Evolutionary conservation across 1,140 invertebrate genomes (phyloP), one percentile per base, ranked within the genome.

Genomic region (Aphelenchoides avenae): DNA sequence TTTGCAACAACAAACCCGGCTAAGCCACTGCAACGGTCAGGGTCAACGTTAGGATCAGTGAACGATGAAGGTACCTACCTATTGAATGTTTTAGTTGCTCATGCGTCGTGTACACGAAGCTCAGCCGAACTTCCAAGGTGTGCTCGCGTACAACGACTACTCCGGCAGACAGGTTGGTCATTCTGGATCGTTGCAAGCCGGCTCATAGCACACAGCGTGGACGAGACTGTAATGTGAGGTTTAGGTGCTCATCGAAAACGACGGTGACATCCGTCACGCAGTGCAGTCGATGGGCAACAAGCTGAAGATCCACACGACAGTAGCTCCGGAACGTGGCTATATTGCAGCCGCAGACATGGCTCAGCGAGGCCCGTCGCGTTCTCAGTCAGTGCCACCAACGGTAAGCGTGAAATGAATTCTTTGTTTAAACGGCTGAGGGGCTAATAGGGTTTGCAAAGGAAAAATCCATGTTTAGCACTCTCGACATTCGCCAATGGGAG

Each of bases 281-380:
- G 29, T 68, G 13, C 48, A 59, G 36, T 44, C 57, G n/a, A 31
- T 37, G 33, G 55, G 65, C 0, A 52, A 53, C 31, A 67, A 67
- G 30, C 52, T 67, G 34, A 67, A 70, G 49, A 20, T 68, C 31
- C 67, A 68, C 43, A 60, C 66, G 20, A 54, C 49, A 11, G 40
- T 68, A 18, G 9, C 11, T 2, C 44, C 36, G n/a, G 66, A 68
- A 9, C 65, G 67, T 37, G 48, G 49, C 34, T 73, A 60, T 50
- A 65, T 68, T 40, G 70, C 66, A 5, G 66, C 66, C n/a, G 59
- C 66, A 42, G 66, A 68, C 37, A 55, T 67, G 51, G 52, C 47
- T 37, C 20, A n/a, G n/a, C n/a, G n/a, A n/a, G n/a, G 67, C 22
- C 22, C 43, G n/a, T 52, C 67, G 1, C 58, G 66, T 20, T 71